These are phyloP conservation scores for Noctua fimbriata DNA, from an alignment of 2,888 invertebrate genomes.

Conservation along the genomic window DNA sequence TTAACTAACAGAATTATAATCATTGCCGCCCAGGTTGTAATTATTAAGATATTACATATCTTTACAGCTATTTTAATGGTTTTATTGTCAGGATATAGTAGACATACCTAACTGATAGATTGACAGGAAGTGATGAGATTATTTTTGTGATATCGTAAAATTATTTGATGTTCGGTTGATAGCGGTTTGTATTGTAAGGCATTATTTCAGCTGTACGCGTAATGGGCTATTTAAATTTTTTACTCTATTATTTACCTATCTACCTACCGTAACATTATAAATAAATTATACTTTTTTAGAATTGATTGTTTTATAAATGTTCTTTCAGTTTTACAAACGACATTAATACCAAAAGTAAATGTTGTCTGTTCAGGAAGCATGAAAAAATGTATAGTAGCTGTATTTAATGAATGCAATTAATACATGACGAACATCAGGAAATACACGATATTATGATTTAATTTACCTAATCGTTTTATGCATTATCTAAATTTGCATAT, in stretches of 20 bases:
- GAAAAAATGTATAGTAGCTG: conserved; percentile 1
- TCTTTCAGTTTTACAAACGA: conserved; percentile 17
- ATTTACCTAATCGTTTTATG: conserved; percentile 14
- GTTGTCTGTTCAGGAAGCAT: conserved; percentile 34
- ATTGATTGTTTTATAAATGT: conserved; percentile 54
- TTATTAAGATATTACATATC: conserved; percentile 6
- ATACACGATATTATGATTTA: conserved; percentile 6
- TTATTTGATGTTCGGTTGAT: conserved; percentile 25
- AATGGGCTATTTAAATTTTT: conserved; percentile 32
- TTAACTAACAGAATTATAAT: background rate
- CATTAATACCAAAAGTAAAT: conserved; percentile 15
- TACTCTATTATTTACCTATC: conserved; percentile 24
- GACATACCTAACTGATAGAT: conserved; percentile 24
- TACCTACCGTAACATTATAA: conserved; percentile 18
- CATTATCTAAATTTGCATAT: conserved; percentile 20
- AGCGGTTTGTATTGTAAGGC: conserved; percentile 18
- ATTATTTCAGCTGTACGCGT: conserved; percentile 17
- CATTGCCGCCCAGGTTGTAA: background rate
- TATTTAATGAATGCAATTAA: conserved; percentile 29
- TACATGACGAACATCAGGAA: conserved; percentile 35
- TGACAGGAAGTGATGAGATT: conserved; percentile 50
- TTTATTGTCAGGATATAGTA: background rate
- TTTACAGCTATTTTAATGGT: conserved; percentile 13
- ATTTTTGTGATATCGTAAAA: conserved; percentile 46
- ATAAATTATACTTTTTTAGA: conserved; percentile 27